These are phyloP conservation scores for Todiramphus saurophagus DNA, from an alignment of 2,113 vertebrate species.

Conservation along the genomic window DNA sequence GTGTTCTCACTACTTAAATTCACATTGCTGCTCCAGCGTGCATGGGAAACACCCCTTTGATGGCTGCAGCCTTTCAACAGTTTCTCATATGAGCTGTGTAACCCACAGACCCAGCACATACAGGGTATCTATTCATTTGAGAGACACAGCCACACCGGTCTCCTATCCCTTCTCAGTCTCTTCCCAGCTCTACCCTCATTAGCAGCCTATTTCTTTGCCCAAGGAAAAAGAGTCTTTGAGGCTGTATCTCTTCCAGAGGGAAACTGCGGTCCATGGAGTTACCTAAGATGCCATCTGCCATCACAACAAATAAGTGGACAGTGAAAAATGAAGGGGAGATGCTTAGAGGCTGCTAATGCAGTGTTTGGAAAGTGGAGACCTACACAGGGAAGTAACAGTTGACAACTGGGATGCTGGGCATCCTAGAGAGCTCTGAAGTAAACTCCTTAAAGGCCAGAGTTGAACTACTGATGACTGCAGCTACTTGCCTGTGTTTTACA, in stretches of 20 bases:
- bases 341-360: background rate
- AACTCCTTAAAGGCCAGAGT: background rate
- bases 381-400: background rate
- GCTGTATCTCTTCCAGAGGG: background rate
- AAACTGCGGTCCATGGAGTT: background rate
- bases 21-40: background rate
- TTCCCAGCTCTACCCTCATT: background rate
- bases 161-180: background rate
- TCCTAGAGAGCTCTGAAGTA: background rate
- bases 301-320: background rate
- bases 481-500: background rate
- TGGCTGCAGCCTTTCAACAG: constrained; percentile 65
- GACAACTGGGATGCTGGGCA: background rate
- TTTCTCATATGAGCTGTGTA: constrained; percentile 18
- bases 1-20: constrained; percentile 54
- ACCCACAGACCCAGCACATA: fast-evolving
- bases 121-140: background rate
- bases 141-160: fast-evolving
- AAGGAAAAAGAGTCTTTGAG: background rate
- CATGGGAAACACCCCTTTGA: constrained; percentile 2
- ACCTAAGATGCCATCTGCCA: background rate
- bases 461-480: background rate
- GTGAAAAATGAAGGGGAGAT: background rate
- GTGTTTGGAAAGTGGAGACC: background rate
- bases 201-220: background rate